Conservation (phyloP, 2,797 vertebrate species). For the Ambastaia sidthimunki region DNA sequence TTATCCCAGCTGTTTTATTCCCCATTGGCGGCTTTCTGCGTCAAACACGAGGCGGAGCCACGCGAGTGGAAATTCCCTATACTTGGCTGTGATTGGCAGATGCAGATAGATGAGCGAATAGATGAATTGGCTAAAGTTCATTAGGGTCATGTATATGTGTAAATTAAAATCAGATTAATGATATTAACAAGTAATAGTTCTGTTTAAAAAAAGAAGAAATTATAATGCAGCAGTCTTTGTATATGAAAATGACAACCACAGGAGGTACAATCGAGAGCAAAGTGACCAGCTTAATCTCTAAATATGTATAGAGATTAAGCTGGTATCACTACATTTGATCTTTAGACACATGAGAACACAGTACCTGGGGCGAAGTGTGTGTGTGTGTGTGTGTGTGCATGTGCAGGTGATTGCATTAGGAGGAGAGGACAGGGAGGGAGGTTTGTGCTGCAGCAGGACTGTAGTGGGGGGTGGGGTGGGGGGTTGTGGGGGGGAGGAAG, state of each 20-base stretch:
- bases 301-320: neutral
- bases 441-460: constrained; percentile 24
- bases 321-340: constrained; percentile 64
- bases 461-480: too few species aligned
- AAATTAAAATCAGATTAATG: too few species aligned
- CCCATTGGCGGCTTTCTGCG: constrained; percentile 72
- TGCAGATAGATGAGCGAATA: neutral
- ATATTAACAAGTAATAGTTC: too few species aligned
- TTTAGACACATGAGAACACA: constrained; percentile 64
- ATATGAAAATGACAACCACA: neutral
- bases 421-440: neutral
- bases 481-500: constrained; percentile 34
- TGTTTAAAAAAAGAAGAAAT: neutral
- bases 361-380: neutral
- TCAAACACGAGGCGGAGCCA: constrained; percentile 77
- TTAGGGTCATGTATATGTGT: neutral
- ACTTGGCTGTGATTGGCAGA: constrained; percentile 72
- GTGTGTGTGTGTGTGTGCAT: constrained; percentile 12
- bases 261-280: neutral
- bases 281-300: neutral
- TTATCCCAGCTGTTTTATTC: constrained; percentile 63
- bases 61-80: constrained; percentile 79
- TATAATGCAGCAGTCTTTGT: neutral
- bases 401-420: constrained; percentile 26
- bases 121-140: neutral